Evolutionary conservation across 2,797 vertebrate genomes (phyloP).

Genomic region (Melanotaenia pygmaea): DNA sequence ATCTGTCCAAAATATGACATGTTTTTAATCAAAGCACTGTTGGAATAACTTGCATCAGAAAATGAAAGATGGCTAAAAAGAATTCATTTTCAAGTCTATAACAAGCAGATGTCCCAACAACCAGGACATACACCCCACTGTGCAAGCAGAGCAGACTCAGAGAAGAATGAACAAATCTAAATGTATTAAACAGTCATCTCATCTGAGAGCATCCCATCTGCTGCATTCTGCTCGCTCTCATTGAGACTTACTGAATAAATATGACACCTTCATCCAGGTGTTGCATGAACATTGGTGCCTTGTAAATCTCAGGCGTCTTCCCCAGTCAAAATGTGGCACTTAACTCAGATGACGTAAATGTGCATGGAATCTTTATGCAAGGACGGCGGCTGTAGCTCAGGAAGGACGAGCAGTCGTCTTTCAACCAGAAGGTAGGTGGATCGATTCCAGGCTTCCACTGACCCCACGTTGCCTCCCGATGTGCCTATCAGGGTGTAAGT

Average conservation of each 20-base stretch:
- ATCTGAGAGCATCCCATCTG: slow-evolving; percentile 38
- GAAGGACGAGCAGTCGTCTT: too few species aligned
- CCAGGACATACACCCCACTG: not conserved
- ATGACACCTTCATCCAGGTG: slow-evolving; percentile 29
- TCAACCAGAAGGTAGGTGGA: too few species aligned
- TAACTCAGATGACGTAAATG: not conserved
- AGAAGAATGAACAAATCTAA: not conserved
- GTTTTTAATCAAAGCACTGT: not conserved
- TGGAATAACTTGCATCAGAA: not conserved
- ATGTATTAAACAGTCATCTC: slow-evolving; percentile 44
- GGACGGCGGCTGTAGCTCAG: too few species aligned
- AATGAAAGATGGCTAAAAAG: not conserved
- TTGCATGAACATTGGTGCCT: not conserved
- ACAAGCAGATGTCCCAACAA: not conserved
- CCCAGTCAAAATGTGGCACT: not conserved
- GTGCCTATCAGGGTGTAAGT: too few species aligned
- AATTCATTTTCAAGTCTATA: not conserved
- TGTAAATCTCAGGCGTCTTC: not conserved
- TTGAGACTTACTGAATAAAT: slow-evolving; percentile 50
- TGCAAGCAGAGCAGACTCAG: not conserved
- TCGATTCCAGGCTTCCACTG: too few species aligned
- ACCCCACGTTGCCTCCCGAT: too few species aligned
- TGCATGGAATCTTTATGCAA: too few species aligned
- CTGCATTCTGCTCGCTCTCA: slow-evolving; percentile 12
- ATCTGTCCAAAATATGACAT: not conserved